Conservation (phyloP, 2,797 vertebrate genomes). For the Enteromius argenteus region DNA sequence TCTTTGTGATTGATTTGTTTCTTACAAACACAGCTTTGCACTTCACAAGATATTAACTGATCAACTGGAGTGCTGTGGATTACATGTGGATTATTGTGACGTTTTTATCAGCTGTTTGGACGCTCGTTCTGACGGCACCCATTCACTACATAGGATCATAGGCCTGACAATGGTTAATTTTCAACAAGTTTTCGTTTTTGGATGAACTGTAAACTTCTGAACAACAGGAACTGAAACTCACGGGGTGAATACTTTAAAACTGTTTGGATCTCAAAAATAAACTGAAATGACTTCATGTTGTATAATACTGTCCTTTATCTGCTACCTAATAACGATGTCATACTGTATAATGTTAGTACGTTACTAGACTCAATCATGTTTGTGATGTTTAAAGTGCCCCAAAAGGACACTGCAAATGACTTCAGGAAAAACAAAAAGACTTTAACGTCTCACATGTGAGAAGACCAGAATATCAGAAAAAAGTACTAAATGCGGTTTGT, state of each 20-base stretch:
- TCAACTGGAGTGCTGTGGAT: neutral
- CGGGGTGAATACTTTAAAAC: neutral
- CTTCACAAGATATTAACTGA: neutral
- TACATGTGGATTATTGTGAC: neutral
- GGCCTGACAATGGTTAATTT: neutral
- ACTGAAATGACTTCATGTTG: conserved; percentile 17
- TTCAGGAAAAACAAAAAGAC: conserved; percentile 19
- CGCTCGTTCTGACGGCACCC: neutral
- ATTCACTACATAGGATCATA: neutral
- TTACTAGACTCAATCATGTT: conserved; percentile 5
- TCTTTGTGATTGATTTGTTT: neutral
- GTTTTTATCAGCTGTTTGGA: neutral
- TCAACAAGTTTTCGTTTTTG: neutral
- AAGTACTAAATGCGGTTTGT: conserved; percentile 10
- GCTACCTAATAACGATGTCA: conserved; percentile 5
- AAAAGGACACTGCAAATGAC: conserved; percentile 43
- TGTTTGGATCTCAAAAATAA: neutral
- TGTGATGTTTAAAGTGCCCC: conserved; percentile 54
- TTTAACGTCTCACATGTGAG: conserved; percentile 12
- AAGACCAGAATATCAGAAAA: neutral
- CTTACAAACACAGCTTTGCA: neutral
- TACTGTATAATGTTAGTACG: neutral
- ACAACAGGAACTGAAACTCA: neutral
- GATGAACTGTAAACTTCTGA: neutral
- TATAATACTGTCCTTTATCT: conserved; percentile 38